Evolutionary conservation across 1,140 invertebrate genomes (phyloP), one percentile per base, ranked within the genome.

Genomic region (Dufourea novaeangliae): DNA sequence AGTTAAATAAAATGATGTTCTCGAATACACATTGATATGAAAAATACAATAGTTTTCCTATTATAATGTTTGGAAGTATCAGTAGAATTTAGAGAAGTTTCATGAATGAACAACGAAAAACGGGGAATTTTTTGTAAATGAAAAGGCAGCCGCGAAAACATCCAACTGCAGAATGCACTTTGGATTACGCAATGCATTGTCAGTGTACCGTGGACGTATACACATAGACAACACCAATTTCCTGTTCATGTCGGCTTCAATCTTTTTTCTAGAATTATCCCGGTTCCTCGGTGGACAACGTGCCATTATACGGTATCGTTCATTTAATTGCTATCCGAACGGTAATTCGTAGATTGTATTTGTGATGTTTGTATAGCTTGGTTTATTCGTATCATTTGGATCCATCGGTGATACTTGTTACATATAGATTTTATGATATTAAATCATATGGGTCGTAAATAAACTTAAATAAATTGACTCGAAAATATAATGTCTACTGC

Each of bases 211-310:
- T 14, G n/a, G 32, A 37, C 46, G 34, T 39, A n/a, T 57, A 10
- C 46, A 14, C 27, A 68, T 14, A 62, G 44, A 29, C 17, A 46
- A 44, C 20, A 37, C 20, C 37, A 32, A 61, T 56, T 77, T 77
- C 67, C 74, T 77, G 74, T 70, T 77, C 56, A 32, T 34, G 52
- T 54, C 74, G 39, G 14, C 32, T 69, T 69, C 63, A 22, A 41
- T 39, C 20, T 59, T 69, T n/a, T 64, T 57, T 63, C 54, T 27
- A 56, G 50, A n/a, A 57, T 63, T 80, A 80, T 63, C 74, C 70
- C 39, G 62, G 12, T 29, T 77, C 62, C 57, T n/a, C 39, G 14
- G 50, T 57, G 56, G 52, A 68, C 63, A 75, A 57, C 72, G 72
- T 37, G 27, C 29, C 63, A 75, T 77, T 77, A 64, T 64, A 32